Conservation (phyloP, 2,888 invertebrate genomes). For the Argyra leucocephala region DNA sequence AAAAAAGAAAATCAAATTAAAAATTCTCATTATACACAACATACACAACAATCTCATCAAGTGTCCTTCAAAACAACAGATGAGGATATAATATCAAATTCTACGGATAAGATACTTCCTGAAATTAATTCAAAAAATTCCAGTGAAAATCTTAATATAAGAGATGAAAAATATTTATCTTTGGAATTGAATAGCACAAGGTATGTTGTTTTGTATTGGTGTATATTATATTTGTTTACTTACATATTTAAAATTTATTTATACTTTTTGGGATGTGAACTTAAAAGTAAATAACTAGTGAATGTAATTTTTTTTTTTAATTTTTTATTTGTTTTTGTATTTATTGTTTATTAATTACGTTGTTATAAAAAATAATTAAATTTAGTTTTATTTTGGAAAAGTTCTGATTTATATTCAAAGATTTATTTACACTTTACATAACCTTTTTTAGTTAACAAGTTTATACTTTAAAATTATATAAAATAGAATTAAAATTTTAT, state of each 20-base stretch:
- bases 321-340: neutral
- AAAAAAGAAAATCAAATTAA: conserved; percentile 18
- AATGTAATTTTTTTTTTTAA: neutral
- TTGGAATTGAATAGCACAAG: neutral
- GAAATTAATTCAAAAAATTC: conserved; percentile 4
- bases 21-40: conserved; percentile 19
- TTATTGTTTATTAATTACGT: neutral
- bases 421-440: too few relatives aligned
- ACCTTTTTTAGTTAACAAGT: too few relatives aligned
- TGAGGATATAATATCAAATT: neutral
- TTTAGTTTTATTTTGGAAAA: too few relatives aligned
- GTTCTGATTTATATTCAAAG: too few relatives aligned
- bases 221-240: neutral
- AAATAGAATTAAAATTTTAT: too few relatives aligned
- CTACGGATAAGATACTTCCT: neutral
- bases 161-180: conserved; percentile 9
- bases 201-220: neutral
- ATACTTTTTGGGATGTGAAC: neutral
- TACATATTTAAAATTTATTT: conserved; percentile 2
- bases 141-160: neutral
- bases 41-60: conserved; percentile 31
- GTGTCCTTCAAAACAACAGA: neutral
- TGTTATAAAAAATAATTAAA: neutral
- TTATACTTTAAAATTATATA: too few relatives aligned
- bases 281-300: neutral